Evolutionary conservation across 2,888 invertebrate species (phyloP).

Genomic region (Sipha maydis): DNA sequence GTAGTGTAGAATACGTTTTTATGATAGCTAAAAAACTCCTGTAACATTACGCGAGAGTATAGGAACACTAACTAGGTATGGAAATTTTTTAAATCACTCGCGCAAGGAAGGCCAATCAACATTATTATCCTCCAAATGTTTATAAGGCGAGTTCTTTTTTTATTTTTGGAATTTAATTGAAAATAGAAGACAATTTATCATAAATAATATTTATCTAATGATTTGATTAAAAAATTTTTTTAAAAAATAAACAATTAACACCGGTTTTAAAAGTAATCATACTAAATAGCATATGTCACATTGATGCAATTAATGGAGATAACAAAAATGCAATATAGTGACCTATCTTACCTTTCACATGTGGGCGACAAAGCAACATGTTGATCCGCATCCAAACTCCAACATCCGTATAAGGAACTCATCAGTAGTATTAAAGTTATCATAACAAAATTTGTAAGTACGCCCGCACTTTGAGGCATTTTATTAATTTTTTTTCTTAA

Average conservation of each 20-base stretch:
- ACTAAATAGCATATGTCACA: constrained; percentile 4
- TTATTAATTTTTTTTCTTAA: background rate
- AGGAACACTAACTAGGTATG: background rate
- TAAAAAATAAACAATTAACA: background rate
- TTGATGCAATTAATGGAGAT: constrained; percentile 15
- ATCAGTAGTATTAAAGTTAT: constrained; percentile 24
- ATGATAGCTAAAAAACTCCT: background rate
- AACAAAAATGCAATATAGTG: constrained; percentile 7
- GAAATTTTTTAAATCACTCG: constrained; percentile 38
- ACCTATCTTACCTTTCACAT: constrained; percentile 55
- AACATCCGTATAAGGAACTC: constrained; percentile 35
- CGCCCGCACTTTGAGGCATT: constrained; percentile 46
- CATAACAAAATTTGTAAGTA: constrained; percentile 40
- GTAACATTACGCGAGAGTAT: background rate
- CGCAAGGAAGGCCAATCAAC: constrained; percentile 59
- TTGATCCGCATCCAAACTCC: constrained; percentile 54
- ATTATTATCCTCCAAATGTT: constrained; percentile 53
- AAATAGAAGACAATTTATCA: background rate
- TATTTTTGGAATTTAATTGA: background rate
- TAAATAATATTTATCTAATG: background rate
- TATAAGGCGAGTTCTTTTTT: constrained; percentile 44
- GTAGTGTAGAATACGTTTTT: background rate
- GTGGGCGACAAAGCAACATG: constrained; percentile 12
- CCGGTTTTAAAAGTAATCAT: background rate
- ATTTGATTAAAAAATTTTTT: background rate